Percentiles rank a stretch among this genome's conserved stretches.
Conservation (phyloP, 2,113 vertebrate genomes). For the Notarius lentiginosus region DNA sequence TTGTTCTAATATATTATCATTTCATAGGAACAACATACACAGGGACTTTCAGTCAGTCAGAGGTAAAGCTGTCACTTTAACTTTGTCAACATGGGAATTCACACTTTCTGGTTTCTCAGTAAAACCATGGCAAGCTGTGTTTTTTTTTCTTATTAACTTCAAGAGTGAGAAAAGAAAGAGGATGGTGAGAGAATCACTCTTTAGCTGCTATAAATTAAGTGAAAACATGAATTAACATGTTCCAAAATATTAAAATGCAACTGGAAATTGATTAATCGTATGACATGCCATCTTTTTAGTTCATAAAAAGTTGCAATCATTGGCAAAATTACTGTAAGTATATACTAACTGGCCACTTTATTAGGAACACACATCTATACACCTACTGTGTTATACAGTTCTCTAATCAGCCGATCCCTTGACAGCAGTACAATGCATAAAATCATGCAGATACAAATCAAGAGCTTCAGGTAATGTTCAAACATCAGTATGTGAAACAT, state of each 20-base stretch:
- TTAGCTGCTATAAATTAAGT: neutral
- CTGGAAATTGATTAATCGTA: neutral
- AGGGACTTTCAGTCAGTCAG: neutral
- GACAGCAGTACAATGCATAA: too few relatives aligned
- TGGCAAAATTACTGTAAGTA: neutral
- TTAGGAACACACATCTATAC: too few relatives aligned
- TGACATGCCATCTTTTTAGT: neutral
- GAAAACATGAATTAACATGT: neutral
- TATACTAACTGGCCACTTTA: neutral
- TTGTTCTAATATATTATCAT: neutral
- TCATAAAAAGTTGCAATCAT: neutral
- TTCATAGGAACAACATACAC: neutral
- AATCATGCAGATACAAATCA: too few relatives aligned
- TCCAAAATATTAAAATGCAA: neutral
- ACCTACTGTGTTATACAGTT: too few relatives aligned
- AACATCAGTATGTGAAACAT: too few relatives aligned
- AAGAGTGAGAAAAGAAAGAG: neutral
- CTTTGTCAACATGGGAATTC: neutral
- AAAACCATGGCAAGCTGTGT: neutral
- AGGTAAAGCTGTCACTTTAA: neutral
- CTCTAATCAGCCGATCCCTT: too few relatives aligned
- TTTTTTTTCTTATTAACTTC: neutral
- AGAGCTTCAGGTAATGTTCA: too few relatives aligned
- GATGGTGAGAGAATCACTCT: neutral
- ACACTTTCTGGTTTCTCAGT: neutral